Percentiles rank a stretch among this genome's conserved stretches.
Evolutionary conservation across 2,797 vertebrate genomes (phyloP).

Genomic region (Helicolenus hilgendorfi): DNA sequence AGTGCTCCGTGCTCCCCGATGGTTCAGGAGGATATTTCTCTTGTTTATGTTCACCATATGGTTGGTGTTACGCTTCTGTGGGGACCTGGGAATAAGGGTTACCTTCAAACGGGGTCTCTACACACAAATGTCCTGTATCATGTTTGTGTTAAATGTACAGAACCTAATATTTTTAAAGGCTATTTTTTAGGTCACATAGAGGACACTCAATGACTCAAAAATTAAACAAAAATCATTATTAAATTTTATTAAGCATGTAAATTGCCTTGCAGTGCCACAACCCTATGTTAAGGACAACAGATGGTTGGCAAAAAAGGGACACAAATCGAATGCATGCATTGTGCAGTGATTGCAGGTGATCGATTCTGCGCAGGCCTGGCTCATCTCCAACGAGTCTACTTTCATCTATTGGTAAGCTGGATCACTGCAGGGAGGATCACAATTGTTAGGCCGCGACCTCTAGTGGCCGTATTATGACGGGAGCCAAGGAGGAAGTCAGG

Average conservation of each 20-base stretch:
- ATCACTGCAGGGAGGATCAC: too few relatives aligned
- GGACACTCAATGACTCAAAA: background rate
- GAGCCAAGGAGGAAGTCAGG: too few relatives aligned
- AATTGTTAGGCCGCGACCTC: too few relatives aligned
- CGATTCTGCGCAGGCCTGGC: too few relatives aligned
- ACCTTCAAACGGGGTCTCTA: conserved; percentile 52
- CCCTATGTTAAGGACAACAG: background rate
- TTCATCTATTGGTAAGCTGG: too few relatives aligned
- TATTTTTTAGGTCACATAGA: conserved; percentile 10
- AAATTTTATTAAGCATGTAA: background rate
- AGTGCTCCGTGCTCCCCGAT: conserved; percentile 57
- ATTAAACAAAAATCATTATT: background rate
- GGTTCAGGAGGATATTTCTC: conserved; percentile 61
- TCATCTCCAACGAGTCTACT: too few relatives aligned
- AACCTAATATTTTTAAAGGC: background rate
- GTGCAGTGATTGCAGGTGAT: too few relatives aligned
- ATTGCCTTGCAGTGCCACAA: background rate
- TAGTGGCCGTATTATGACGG: too few relatives aligned
- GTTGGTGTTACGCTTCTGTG: conserved; percentile 36
- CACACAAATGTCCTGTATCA: conserved; percentile 15
- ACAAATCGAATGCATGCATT: too few relatives aligned
- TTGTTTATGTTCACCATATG: conserved; percentile 82
- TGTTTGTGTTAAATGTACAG: background rate
- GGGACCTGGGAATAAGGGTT: conserved; percentile 59
- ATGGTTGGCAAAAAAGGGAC: background rate